A percentile compares a stretch with the other conserved stretches of the same genome.
phyloP scores from a whole-genome alignment of 2,888 invertebrate genomes.

The Tachina fera region DNA sequence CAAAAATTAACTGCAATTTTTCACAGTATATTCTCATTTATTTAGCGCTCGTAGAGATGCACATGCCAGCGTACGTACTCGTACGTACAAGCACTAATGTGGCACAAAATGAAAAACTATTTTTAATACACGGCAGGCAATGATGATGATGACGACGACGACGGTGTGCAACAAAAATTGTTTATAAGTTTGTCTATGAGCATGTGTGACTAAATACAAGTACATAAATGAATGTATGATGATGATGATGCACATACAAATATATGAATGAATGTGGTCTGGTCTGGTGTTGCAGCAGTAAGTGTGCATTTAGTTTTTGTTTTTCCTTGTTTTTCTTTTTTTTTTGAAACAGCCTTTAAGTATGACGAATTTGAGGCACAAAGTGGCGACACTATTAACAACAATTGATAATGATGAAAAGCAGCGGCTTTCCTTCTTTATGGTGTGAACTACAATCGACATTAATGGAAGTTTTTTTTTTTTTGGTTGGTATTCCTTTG shows the following conservation, averaged over 20 bases:
- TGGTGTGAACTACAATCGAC: slow-evolving; percentile 60
- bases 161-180: slow-evolving; percentile 58
- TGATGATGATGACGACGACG: neutral
- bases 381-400: slow-evolving; percentile 65
- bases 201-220: slow-evolving; percentile 1
- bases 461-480: slow-evolving; percentile 19
- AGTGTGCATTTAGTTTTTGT: slow-evolving; percentile 38
- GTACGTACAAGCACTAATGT: slow-evolving; percentile 29
- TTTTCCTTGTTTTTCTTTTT: neutral
- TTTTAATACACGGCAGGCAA: slow-evolving; percentile 26
- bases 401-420: slow-evolving; percentile 64
- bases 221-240: neutral
- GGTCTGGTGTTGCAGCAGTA: slow-evolving; percentile 10
- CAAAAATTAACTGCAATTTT: slow-evolving; percentile 71
- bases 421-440: slow-evolving; percentile 60
- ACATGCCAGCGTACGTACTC: neutral
- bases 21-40: slow-evolving; percentile 59
- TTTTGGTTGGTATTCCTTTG: neutral
- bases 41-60: neutral
- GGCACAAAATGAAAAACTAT: slow-evolving; percentile 30
- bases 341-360: slow-evolving; percentile 56
- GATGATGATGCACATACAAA: neutral
- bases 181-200: slow-evolving; percentile 18
- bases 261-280: neutral
- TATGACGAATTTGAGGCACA: slow-evolving; percentile 67